These are phyloP conservation scores for Philhelius pedissequus DNA, from an alignment of 2,888 invertebrate species.

Conservation along the genomic window DNA sequence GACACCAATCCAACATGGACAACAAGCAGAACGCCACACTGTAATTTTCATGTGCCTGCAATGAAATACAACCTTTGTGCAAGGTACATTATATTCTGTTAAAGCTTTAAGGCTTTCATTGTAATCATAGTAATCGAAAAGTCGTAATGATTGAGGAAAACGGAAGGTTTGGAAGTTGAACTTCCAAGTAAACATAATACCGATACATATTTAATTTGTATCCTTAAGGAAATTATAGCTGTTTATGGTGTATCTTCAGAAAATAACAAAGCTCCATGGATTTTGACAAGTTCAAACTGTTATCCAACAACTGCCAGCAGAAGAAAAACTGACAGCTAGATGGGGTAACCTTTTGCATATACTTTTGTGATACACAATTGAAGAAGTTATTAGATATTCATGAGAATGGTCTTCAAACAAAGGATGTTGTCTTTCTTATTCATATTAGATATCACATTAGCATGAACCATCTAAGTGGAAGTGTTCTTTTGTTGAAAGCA, in stretches of 20 bases:
- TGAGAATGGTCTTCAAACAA: conserved; percentile 8
- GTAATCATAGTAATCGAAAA: conserved; percentile 35
- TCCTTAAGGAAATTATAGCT: background rate
- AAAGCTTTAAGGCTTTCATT: background rate
- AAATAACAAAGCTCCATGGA: background rate
- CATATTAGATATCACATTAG: background rate
- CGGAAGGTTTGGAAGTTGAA: background rate
- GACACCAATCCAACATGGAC: background rate
- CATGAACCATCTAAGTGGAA: background rate
- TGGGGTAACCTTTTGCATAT: background rate
- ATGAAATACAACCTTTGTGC: background rate
- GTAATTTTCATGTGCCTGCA: conserved; percentile 15
- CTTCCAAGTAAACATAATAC: background rate
- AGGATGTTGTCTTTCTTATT: background rate
- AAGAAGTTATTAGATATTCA: conserved; percentile 18
- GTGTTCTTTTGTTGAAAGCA: conserved; percentile 9
- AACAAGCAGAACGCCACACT: background rate
- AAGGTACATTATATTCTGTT: background rate
- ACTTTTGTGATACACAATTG: background rate
- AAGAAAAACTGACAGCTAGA: background rate
- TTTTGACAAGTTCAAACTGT: background rate
- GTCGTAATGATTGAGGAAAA: conserved; percentile 11
- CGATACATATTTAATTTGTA: background rate
- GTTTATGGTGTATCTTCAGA: background rate
- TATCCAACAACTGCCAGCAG: background rate